These are phyloP conservation scores for Ctenopoma multispine DNA, from an alignment of 2,797 vertebrate species.

Conservation along the genomic window DNA sequence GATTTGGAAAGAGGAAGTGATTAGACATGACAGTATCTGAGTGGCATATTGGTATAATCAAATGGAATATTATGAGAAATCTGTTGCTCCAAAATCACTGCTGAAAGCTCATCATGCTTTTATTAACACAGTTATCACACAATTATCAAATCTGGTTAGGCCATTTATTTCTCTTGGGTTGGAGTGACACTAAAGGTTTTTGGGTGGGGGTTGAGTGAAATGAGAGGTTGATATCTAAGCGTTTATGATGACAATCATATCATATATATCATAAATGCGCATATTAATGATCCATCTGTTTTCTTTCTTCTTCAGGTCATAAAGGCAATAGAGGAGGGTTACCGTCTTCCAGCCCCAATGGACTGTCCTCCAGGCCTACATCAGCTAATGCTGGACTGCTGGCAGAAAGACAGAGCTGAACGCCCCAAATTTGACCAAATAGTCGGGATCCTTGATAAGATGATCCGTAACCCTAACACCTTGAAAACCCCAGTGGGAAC, in stretches of 20 bases:
- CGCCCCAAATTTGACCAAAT: slow-evolving; percentile 99
- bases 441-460: slow-evolving; percentile 97
- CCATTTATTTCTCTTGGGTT: slow-evolving; percentile 29
- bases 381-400: slow-evolving; percentile 98
- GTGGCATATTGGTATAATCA: slow-evolving; percentile 9
- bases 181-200: too few relatives aligned
- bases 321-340: slow-evolving; percentile 99
- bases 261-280: too few relatives aligned
- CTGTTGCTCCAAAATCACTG: neutral
- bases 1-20: neutral
- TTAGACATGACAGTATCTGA: neutral
- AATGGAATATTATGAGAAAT: too few relatives aligned
- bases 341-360: slow-evolving; percentile 97
- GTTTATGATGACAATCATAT: neutral
- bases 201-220: too few relatives aligned
- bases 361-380: slow-evolving; percentile 97
- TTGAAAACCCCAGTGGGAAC: slow-evolving; percentile 96
- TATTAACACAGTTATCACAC: slow-evolving; percentile 24
- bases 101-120: slow-evolving; percentile 20
- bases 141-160: slow-evolving; percentile 32
- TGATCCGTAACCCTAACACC: slow-evolving; percentile 98
- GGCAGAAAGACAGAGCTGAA: slow-evolving; percentile 97
- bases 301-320: slow-evolving; percentile 87
- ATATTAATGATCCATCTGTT: slow-evolving; percentile 17
- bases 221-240: neutral